These are phyloP conservation scores for Merodon equestris DNA, from an alignment of 2,888 invertebrate species.

Conservation along the genomic window DNA sequence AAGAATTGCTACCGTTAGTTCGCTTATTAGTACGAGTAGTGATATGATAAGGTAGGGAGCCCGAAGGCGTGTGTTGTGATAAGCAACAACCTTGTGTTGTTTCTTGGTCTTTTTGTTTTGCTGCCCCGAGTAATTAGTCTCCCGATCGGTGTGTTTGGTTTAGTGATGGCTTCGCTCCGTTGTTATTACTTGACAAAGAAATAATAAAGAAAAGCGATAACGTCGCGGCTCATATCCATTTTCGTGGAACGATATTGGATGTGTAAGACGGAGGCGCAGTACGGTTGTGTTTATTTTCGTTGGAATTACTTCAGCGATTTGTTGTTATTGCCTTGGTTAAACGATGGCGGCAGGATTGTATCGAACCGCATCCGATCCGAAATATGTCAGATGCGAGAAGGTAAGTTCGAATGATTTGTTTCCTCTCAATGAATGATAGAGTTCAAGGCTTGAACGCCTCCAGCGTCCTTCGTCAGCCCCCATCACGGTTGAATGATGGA, in stretches of 20 bases:
- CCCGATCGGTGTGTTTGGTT: conserved; percentile 4
- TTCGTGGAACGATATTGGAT: conserved; percentile 18
- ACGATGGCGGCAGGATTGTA: conserved; percentile 47
- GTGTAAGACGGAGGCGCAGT: conserved; percentile 24
- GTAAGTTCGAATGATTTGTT: conserved; percentile 25
- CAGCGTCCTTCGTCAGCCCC: not conserved
- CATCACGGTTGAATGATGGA: not conserved
- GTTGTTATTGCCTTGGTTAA: conserved; percentile 12
- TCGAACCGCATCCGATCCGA: conserved; percentile 21
- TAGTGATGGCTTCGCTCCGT: not conserved
- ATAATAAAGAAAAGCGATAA: conserved; percentile 9
- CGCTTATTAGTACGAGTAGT: conserved; percentile 10
- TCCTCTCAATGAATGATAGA: not conserved
- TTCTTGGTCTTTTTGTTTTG: not conserved
- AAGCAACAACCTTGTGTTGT: conserved; percentile 4
- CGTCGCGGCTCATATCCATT: conserved; percentile 7
- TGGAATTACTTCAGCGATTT: conserved; percentile 34
- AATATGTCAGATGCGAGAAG: conserved; percentile 66
- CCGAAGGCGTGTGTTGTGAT: not conserved
- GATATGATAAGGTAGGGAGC: conserved; percentile 1
- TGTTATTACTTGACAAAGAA: conserved; percentile 5
- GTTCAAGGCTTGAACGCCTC: too few species aligned
- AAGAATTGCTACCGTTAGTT: conserved; percentile 5
- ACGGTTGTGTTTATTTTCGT: conserved; percentile 1
- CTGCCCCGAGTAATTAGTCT: conserved; percentile 3